Evolutionary conservation across 2,888 invertebrate genomes (phyloP).

Genomic region (Netelia virgata): DNA sequence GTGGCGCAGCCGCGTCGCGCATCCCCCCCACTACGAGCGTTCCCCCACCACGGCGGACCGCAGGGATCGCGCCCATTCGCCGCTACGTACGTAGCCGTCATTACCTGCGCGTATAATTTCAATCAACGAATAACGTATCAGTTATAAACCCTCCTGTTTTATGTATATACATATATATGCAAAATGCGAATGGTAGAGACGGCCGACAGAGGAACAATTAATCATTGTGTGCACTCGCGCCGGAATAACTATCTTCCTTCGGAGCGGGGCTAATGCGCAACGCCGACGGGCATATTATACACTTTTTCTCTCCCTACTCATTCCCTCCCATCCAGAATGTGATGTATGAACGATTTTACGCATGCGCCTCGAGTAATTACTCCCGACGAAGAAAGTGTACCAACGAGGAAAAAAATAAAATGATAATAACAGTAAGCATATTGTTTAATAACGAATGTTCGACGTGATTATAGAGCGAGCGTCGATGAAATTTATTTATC

Average conservation of each 20-base stretch:
- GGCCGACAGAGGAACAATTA: constrained; percentile 56
- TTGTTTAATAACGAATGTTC: constrained; percentile 47
- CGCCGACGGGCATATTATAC: constrained; percentile 23
- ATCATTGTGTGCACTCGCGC: constrained; percentile 56
- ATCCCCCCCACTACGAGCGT: neutral
- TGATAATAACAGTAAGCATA: constrained; percentile 46
- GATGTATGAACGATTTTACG: constrained; percentile 39
- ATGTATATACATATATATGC: neutral
- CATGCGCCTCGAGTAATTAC: constrained; percentile 52
- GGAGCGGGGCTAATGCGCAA: constrained; percentile 36
- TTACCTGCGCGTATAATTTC: constrained; percentile 52
- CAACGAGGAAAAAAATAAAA: constrained; percentile 3
- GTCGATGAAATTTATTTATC: constrained; percentile 53
- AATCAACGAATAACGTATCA: constrained; percentile 59
- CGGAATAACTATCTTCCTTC: constrained; percentile 45
- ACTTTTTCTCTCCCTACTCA: neutral
- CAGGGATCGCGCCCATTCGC: neutral
- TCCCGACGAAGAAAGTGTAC: neutral
- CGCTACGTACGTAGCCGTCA: neutral
- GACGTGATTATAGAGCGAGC: constrained; percentile 36
- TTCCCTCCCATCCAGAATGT: constrained; percentile 1
- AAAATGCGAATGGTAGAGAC: constrained; percentile 28
- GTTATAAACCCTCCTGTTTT: constrained; percentile 12
- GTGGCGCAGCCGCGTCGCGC: too few species aligned
- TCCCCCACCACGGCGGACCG: neutral